Base-by-base conservation (phyloP, 2,888 invertebrate genomes). In the Drosophila parthenogenetica region DNA sequence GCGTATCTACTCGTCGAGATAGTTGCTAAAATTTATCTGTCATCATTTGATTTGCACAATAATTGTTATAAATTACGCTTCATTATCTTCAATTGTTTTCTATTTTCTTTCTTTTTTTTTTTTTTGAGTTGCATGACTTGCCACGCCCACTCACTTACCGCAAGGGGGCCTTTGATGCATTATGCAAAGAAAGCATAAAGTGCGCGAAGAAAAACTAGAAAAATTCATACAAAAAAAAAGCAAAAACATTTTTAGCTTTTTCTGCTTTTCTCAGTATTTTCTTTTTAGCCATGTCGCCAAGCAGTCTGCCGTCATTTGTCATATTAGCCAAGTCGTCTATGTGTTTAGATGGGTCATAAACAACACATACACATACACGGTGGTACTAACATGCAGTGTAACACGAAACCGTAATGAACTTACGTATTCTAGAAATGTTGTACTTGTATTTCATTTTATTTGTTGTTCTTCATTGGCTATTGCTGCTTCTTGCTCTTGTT, bases 391-490 rank as follows among this genome's bases (percentile, higher is more conserved):
- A 50, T 37, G 37, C 37, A n/a, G 46, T 81, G 88, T 60, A 88
- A 89, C 67, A 67, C 50, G 54, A 82, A 74, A 75, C 90, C 87
- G 64, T 77, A 83, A 80, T 77, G 66, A 79, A 79, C 71, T 89
- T 69, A 88, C 67, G 55, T 45, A 55, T 51, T 81, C 46, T 59
- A 55, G 37, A 60, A 40, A 53, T 14, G 43, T 19, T 43, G 54
- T 54, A 32, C 32, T 43, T 54, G 19, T 53, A 11, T 63, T 55
- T 63, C 25, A n/a, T 19, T 19, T 14, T 35, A 19, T 25, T 51
- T 63, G 53, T 22, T 55, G 45, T 39, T 43, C 4, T 43, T 32
- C 22, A 32, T 37, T 25, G 42, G 37, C 25, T 53, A 43, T 14
- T 25, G 59, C 25, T 43, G 39, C 29, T 51, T 46, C 39, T 55